Percentiles rank a stretch among this genome's conserved stretches.
phyloP scores from a whole-genome alignment of 2,888 invertebrate genomes.

The Cryptocheilus praepositus region DNA sequence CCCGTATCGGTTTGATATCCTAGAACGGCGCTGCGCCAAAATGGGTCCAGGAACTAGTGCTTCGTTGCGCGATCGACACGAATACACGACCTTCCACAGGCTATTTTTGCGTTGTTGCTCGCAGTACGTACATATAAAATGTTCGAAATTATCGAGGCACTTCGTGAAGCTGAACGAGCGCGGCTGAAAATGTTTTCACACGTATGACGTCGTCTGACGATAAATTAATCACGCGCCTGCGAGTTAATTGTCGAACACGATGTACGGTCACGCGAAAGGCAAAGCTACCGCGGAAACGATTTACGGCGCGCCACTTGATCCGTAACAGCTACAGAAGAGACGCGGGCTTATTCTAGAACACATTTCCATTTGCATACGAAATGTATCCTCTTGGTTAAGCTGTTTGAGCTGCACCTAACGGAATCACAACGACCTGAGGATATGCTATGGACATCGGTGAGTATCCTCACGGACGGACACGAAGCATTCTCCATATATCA shows the following conservation, averaged over 20 bases:
- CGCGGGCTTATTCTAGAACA: conserved; percentile 57
- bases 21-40: no score
- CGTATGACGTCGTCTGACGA: conserved; percentile 31
- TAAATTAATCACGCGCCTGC: conserved; percentile 46
- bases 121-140: no score
- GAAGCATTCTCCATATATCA: conserved; percentile 18
- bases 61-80: no score
- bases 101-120: no score
- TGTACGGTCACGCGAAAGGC: conserved; percentile 17
- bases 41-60: no score
- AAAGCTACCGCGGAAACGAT: conserved; percentile 45
- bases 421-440: conserved; percentile 56
- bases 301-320: conserved; percentile 52
- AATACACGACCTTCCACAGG: no score
- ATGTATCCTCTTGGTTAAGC: conserved; percentile 54
- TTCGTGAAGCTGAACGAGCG: not conserved
- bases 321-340: conserved; percentile 53
- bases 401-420: conserved; percentile 56
- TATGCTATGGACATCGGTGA: conserved; percentile 46
- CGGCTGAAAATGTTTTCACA: not conserved
- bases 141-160: no score
- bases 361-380: conserved; percentile 61
- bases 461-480: conserved; percentile 8
- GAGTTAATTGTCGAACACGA: conserved; percentile 39
- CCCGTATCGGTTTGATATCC: no score